These are phyloP conservation scores for Bombycilla garrulus DNA, from an alignment of 2,113 vertebrate genomes.

Conservation along the genomic window DNA sequence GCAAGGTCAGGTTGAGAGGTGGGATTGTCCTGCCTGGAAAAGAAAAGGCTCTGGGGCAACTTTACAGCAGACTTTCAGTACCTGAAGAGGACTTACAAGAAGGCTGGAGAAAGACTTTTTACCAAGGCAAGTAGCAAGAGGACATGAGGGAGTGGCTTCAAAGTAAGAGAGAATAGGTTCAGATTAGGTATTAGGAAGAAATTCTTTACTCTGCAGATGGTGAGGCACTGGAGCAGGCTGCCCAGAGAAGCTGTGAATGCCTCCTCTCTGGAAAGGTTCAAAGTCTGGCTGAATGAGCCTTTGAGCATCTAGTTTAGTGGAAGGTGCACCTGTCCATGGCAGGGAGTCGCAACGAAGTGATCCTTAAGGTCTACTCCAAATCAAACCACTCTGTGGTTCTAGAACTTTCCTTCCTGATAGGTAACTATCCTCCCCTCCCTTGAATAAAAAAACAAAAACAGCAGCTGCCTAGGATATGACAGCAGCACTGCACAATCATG, in stretches of 20 bases:
- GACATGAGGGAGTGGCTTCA: background rate
- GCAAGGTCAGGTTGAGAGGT: background rate
- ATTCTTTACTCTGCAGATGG: background rate
- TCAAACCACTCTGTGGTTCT: background rate
- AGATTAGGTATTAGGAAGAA: background rate
- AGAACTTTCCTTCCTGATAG: background rate
- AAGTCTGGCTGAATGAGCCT: background rate
- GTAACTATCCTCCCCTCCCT: background rate
- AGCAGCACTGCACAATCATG: background rate
- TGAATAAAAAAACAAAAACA: background rate
- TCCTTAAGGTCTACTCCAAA: background rate
- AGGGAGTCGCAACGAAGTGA: background rate
- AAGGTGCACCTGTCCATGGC: background rate
- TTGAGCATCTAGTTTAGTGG: background rate
- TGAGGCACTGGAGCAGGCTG: background rate
- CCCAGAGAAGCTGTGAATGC: background rate
- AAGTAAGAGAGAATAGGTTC: background rate
- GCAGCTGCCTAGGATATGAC: background rate
- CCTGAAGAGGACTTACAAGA: background rate
- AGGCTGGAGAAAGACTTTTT: background rate
- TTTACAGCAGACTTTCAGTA: background rate
- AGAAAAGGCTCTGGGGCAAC: background rate
- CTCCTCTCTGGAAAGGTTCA: background rate
- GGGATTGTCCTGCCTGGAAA: background rate
- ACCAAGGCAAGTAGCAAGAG: background rate